phyloP scores from a whole-genome alignment of 2,797 vertebrate genomes.

The Pygocentrus nattereri region DNA sequence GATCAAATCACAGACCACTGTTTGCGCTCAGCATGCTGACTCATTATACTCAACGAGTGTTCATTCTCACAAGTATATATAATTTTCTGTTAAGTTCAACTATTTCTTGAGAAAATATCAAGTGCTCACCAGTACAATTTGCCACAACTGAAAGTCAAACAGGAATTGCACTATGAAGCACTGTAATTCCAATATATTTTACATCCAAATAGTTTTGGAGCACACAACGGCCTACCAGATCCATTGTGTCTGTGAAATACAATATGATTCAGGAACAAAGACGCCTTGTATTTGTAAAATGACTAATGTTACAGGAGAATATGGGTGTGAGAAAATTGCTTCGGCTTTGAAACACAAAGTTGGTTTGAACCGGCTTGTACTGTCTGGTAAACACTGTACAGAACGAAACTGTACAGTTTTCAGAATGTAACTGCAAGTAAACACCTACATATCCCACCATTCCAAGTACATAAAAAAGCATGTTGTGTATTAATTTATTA shows the following conservation, averaged over 20 bases:
- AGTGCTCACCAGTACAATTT: not conserved
- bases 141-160: no score
- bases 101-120: not conserved
- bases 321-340: constrained; percentile 18
- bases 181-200: not conserved
- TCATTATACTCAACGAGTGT: not conserved
- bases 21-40: not conserved
- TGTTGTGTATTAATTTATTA: not conserved
- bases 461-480: not conserved
- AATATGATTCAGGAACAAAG: constrained; percentile 24
- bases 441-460: not conserved
- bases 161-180: not conserved
- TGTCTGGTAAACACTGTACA: not conserved
- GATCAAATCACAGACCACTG: constrained; percentile 2
- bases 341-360: constrained; percentile 16
- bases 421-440: not conserved
- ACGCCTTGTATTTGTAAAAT: constrained; percentile 38
- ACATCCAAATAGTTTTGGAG: not conserved
- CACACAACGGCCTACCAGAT: constrained; percentile 15
- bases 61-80: not conserved
- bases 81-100: not conserved
- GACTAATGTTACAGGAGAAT: constrained; percentile 42
- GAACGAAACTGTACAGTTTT: not conserved
- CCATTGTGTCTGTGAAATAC: not conserved
- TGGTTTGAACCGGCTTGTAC: not conserved